A percentile compares a stretch with the other conserved stretches of the same genome.
phyloP scores from a whole-genome alignment of 2,797 vertebrate species.

The Cichlasoma orientale region DNA sequence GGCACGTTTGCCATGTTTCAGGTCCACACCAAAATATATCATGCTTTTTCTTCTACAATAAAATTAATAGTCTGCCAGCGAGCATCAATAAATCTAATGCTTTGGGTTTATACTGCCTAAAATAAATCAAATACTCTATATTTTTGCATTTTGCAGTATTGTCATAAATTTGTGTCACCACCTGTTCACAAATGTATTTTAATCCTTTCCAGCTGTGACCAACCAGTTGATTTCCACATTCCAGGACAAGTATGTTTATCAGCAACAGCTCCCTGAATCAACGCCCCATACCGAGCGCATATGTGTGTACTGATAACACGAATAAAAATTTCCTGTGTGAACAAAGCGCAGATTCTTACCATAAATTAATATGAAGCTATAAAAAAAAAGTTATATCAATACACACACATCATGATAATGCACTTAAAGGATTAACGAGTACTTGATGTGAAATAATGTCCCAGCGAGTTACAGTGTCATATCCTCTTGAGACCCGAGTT shows the following conservation, averaged over 20 bases:
- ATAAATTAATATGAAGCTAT: not conserved
- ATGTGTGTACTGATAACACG: not conserved
- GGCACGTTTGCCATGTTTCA: not conserved
- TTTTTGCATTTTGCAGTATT: not conserved
- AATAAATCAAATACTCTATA: not conserved
- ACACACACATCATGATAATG: not conserved
- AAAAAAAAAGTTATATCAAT: not conserved
- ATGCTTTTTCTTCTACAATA: not conserved
- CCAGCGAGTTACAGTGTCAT: not conserved
- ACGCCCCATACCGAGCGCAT: not conserved
- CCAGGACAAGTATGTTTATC: not conserved
- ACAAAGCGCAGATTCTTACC: not conserved
- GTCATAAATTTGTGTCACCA: not conserved
- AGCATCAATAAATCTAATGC: not conserved
- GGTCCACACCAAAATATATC: not conserved
- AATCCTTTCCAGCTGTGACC: not conserved
- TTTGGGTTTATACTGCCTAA: not conserved
- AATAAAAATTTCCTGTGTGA: slow-evolving; percentile 6
- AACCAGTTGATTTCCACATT: not conserved
- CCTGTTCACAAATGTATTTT: not conserved
- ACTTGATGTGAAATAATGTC: not conserved
- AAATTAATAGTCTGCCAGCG: not conserved
- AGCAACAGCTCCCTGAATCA: not conserved
- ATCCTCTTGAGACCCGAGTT: not conserved
- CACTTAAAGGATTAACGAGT: not conserved